A percentile compares a stretch with the other conserved stretches of the same genome.
These are phyloP conservation scores for Lordiphosa collinella DNA, from an alignment of 1,140 invertebrate genomes.

Conservation along the genomic window DNA sequence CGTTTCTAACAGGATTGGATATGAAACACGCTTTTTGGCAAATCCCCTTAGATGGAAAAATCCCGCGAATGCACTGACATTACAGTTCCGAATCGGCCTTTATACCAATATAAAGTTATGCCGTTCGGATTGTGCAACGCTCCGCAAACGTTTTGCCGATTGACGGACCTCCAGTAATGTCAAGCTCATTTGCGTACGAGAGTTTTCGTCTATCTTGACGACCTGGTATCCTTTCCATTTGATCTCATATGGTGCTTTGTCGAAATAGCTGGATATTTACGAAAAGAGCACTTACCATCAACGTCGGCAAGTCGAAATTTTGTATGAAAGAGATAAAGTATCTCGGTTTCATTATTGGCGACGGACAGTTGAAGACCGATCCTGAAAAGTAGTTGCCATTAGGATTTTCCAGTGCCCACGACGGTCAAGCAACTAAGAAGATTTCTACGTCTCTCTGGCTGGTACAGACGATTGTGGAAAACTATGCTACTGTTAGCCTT, in stretches of 20 bases:
- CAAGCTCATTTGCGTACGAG: constrained; percentile 8
- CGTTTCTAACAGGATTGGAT: constrained; percentile 49
- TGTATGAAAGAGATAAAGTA: constrained; percentile 12
- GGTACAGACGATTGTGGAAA: constrained; percentile 78
- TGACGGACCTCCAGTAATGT: constrained; percentile 20
- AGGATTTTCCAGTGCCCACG: neutral
- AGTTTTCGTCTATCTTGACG: constrained; percentile 75
- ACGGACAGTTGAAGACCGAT: neutral
- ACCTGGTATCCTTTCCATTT: constrained; percentile 80
- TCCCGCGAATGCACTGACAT: neutral
- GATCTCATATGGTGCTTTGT: constrained; percentile 79
- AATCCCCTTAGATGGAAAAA: constrained; percentile 4
- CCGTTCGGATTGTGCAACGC: neutral
- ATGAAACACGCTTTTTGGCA: constrained; percentile 72
- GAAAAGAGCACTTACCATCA: constrained; percentile 12
- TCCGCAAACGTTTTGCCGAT: constrained; percentile 8
- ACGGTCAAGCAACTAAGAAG: constrained; percentile 60
- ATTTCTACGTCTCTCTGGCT: constrained; percentile 80
- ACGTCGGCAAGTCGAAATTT: constrained; percentile 10
- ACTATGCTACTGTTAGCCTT: no score
- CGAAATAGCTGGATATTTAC: constrained; percentile 3
- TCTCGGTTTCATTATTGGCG: neutral
- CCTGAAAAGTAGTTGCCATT: neutral
- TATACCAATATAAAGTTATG: neutral
- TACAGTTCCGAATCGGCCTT: neutral